phyloP scores from a whole-genome alignment of 2,888 invertebrate genomes.

The Fragum sueziense region DNA sequence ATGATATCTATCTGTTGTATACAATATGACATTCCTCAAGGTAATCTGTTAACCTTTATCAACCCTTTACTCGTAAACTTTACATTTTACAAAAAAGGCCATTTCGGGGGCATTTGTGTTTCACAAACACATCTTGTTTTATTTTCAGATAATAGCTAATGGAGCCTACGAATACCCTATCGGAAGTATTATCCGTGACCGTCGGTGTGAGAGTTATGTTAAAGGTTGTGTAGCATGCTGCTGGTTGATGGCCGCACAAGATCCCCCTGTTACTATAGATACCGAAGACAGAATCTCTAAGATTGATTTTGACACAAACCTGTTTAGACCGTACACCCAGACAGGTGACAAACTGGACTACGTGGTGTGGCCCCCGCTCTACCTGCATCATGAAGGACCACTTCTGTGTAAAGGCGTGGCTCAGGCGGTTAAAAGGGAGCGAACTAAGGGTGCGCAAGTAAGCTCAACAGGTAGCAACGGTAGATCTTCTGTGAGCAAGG shows the following conservation, averaged over 20 bases:
- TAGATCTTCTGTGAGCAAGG: background rate
- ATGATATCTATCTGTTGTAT: too few species aligned
- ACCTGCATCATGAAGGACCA: conserved; percentile 1
- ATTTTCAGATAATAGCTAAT: background rate
- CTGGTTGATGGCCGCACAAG: conserved; percentile 20
- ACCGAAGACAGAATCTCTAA: background rate
- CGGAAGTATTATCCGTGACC: background rate
- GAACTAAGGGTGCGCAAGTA: background rate
- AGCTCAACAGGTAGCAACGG: background rate
- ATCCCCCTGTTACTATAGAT: conserved; percentile 2
- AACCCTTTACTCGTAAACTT: too few species aligned
- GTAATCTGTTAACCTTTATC: too few species aligned
- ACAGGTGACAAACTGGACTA: conserved; percentile 6
- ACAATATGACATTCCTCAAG: too few species aligned
- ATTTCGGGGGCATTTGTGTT: too few species aligned
- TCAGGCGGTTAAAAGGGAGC: background rate
- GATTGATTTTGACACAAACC: background rate
- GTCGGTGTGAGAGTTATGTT: background rate
- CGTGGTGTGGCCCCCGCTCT: conserved; percentile 17
- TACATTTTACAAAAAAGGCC: too few species aligned
- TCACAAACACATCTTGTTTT: too few species aligned
- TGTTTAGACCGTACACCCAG: background rate
- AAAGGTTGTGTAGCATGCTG: conserved; percentile 16
- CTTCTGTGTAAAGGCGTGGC: conserved; percentile 13
- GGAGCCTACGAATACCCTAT: background rate